These are phyloP conservation scores for Epizoanthus ramosus DNA, from an alignment of 92 coral and sea anemone genomes.

Conservation along the genomic window DNA sequence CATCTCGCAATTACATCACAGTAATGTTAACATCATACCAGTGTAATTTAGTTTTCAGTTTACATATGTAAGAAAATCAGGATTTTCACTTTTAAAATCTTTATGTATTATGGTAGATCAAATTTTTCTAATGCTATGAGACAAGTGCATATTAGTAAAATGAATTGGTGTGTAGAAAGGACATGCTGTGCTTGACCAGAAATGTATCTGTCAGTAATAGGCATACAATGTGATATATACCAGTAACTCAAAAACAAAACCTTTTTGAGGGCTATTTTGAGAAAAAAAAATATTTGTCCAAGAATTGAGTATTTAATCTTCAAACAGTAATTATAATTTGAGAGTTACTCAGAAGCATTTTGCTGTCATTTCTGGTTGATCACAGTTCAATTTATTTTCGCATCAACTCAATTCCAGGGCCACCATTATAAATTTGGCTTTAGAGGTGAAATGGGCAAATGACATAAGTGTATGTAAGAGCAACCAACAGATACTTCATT, in stretches of 20 bases:
- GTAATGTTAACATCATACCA: constrained; percentile 3
- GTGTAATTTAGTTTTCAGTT: constrained; percentile 37
- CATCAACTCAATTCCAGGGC: constrained; percentile 37
- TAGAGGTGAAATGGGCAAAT: constrained; percentile 48
- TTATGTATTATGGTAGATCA: constrained; percentile 1
- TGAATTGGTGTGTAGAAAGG: constrained; percentile 20
- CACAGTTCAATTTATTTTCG: constrained; percentile 34
- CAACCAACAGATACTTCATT: constrained; percentile 27
- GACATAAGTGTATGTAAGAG: constrained; percentile 23
- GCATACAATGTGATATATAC: neutral
- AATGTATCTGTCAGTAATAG: neutral
- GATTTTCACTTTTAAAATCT: constrained; percentile 34
- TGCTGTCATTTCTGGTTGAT: constrained; percentile 33
- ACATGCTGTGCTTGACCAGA: constrained; percentile 34
- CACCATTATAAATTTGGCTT: constrained; percentile 26
- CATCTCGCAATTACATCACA: constrained; percentile 12
- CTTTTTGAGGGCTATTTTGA: constrained; percentile 44
- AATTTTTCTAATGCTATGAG: constrained; percentile 39
- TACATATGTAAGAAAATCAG: constrained; percentile 44
- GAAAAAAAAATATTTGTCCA: constrained; percentile 32
- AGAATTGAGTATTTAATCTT: constrained; percentile 41
- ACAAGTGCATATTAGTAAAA: constrained; percentile 30
- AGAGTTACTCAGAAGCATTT: constrained; percentile 5
- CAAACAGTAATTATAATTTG: constrained; percentile 10
- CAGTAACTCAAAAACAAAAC: constrained; percentile 5